Evolutionary conservation across 64 coral and sea anemone species (phyloP).

Genomic region (Trachythela sp.): DNA sequence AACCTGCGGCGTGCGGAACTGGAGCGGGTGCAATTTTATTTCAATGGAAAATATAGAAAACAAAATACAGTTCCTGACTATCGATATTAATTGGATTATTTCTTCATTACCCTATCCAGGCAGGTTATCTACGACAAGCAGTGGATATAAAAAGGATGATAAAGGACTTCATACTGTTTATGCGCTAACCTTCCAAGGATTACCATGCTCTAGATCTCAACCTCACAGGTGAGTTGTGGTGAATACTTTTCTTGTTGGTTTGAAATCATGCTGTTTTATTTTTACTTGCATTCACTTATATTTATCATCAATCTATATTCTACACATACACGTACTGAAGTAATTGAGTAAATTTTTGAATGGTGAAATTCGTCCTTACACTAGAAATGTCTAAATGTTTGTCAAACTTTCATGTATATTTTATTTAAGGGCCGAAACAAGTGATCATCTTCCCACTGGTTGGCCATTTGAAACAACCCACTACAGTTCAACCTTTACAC

Average conservation of each 20-base stretch:
- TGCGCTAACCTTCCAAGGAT: background rate
- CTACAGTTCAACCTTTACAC: conserved; percentile 12
- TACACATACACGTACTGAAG: too few relatives aligned
- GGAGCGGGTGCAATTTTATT: too few relatives aligned
- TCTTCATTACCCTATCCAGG: background rate
- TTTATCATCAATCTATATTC: too few relatives aligned
- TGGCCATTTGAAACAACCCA: background rate
- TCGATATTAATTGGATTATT: too few relatives aligned
- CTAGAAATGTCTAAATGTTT: too few relatives aligned
- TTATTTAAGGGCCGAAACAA: background rate
- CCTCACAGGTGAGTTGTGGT: background rate
- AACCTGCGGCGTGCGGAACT: too few relatives aligned
- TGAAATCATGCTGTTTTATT: background rate
- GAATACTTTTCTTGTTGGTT: background rate
- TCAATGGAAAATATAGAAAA: too few relatives aligned
- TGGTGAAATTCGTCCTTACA: too few relatives aligned
- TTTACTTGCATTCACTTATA: background rate
- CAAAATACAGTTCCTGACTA: too few relatives aligned
- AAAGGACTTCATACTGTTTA: background rate
- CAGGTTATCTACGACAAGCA: background rate
- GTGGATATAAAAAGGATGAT: background rate
- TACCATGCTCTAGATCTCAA: background rate
- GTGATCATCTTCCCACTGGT: conserved; percentile 10
- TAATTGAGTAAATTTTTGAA: too few relatives aligned
- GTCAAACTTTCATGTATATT: too few relatives aligned